phyloP scores from a whole-genome alignment of 2,888 invertebrate species.

The Hermaeophaga mercurialis region DNA sequence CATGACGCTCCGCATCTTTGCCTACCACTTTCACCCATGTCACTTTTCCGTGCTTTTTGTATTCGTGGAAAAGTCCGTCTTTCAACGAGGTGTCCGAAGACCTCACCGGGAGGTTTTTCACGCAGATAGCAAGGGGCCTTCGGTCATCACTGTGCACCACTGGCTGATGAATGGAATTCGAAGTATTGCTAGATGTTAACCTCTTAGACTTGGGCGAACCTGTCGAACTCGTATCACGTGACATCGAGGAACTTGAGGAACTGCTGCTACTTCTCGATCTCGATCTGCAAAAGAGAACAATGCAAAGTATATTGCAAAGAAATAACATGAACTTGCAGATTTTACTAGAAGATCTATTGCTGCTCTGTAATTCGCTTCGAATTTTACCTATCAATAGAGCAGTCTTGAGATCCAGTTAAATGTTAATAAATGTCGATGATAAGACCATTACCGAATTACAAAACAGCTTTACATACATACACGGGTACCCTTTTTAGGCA shows the following conservation, averaged over 20 bases:
- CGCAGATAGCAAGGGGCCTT: conserved; percentile 87
- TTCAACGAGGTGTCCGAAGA: conserved; percentile 93
- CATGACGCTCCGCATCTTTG: conserved; percentile 88
- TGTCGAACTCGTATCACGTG: conserved; percentile 64
- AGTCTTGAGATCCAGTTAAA: no score
- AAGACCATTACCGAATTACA: no score
- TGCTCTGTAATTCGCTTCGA: no score
- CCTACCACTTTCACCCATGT: conserved; percentile 90
- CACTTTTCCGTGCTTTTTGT: conserved; percentile 98
- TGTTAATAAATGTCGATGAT: no score
- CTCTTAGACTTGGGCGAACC: conserved; percentile 64
- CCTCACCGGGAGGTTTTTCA: conserved; percentile 85
- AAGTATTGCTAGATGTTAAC: conserved; percentile 44
- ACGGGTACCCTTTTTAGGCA: no score
- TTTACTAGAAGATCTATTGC: no score
- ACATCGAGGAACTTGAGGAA: conserved; percentile 67
- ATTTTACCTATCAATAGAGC: no score
- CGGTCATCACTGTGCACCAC: conserved; percentile 65
- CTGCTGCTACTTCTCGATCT: conserved; percentile 63
- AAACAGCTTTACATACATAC: no score
- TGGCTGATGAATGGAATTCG: conserved; percentile 46
- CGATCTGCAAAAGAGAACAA: conserved; percentile 49
- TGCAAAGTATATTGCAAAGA: no score
- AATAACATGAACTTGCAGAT: no score
- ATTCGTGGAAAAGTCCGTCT: conserved; percentile 97